A percentile compares a stretch with the other conserved stretches of the same genome.
Evolutionary conservation across 2,113 vertebrate genomes (phyloP).

Genomic region (Lepisosteus osseus): DNA sequence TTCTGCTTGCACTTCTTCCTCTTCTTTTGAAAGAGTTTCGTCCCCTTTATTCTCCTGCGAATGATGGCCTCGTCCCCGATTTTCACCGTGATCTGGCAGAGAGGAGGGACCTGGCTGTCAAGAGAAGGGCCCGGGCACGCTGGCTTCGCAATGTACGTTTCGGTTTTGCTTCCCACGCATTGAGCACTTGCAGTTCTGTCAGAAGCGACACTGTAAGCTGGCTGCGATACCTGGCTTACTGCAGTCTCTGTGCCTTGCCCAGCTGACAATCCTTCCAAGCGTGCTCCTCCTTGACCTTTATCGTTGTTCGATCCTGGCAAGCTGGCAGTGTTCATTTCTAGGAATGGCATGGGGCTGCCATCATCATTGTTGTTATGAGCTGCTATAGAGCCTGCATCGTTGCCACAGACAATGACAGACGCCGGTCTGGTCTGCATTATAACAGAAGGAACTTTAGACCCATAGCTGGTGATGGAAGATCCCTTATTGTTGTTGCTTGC

Average conservation of each 20-base stretch:
- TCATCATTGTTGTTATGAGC: constrained; percentile 42
- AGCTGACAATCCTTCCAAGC: constrained; percentile 71
- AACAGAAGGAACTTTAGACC: constrained; percentile 66
- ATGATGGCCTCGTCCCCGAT: constrained; percentile 95
- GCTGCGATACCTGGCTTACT: constrained; percentile 61
- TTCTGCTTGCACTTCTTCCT: constrained; percentile 60
- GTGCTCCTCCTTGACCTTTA: constrained; percentile 15
- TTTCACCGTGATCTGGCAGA: constrained; percentile 97
- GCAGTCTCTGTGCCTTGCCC: constrained; percentile 64
- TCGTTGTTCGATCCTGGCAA: constrained; percentile 54
- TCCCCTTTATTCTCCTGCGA: constrained; percentile 86
- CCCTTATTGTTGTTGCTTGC: constrained; percentile 25
- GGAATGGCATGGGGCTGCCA: constrained; percentile 41
- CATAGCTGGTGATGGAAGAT: constrained; percentile 70
- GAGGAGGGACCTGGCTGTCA: constrained; percentile 78
- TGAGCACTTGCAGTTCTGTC: constrained; percentile 48
- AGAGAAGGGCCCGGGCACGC: constrained; percentile 87
- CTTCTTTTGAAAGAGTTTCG: constrained; percentile 85
- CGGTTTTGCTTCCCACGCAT: constrained; percentile 71
- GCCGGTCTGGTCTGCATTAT: constrained; percentile 73
- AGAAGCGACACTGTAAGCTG: constrained; percentile 48
- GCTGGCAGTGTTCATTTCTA: constrained; percentile 39
- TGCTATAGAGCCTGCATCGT: constrained; percentile 44
- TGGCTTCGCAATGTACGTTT: constrained; percentile 94
- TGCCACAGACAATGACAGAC: constrained; percentile 66